Conservation (phyloP, 1,140 invertebrate species). For the Lordiphosa clarofinis region DNA sequence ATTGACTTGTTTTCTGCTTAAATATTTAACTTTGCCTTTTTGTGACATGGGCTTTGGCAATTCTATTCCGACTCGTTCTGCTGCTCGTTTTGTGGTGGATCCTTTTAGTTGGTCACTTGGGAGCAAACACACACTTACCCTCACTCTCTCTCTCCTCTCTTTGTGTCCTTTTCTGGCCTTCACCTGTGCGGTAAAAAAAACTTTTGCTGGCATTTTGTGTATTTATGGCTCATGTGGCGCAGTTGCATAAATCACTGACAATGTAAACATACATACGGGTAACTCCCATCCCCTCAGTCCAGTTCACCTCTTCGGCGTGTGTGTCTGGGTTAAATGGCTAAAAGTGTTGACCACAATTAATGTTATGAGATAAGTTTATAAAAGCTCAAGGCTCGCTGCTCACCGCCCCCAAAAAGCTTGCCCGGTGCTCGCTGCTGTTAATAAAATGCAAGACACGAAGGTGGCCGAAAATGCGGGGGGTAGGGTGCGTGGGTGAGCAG, state of each 20-base stretch:
- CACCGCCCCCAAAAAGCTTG: not conserved
- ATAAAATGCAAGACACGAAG: conserved; percentile 62
- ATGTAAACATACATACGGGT: conserved; percentile 58
- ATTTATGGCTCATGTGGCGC: conserved; percentile 78
- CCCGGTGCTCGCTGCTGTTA: conserved; percentile 25
- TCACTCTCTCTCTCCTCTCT: too few species aligned
- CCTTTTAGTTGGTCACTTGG: conserved; percentile 76
- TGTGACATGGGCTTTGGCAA: conserved; percentile 6
- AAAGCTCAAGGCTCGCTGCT: conserved; percentile 56
- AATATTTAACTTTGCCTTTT: conserved; percentile 76
- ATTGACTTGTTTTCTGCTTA: conserved; percentile 78
- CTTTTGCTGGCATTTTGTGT: conserved; percentile 68
- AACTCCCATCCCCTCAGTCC: not conserved
- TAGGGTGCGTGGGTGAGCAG: not conserved
- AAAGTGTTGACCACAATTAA: conserved; percentile 79
- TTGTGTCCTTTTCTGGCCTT: not conserved
- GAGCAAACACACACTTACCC: conserved; percentile 24
- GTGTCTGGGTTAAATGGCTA: conserved; percentile 62
- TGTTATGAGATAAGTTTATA: conserved; percentile 79
- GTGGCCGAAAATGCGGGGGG: too few species aligned
- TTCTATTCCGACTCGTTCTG: conserved; percentile 21
- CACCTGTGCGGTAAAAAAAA: conserved; percentile 25
- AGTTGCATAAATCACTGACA: conserved; percentile 78
- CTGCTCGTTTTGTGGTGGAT: conserved; percentile 31
- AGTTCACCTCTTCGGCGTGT: not conserved